These are phyloP conservation scores for Mirounga angustirostris DNA, from an alignment of 2,113 vertebrate genomes.

Conservation along the genomic window DNA sequence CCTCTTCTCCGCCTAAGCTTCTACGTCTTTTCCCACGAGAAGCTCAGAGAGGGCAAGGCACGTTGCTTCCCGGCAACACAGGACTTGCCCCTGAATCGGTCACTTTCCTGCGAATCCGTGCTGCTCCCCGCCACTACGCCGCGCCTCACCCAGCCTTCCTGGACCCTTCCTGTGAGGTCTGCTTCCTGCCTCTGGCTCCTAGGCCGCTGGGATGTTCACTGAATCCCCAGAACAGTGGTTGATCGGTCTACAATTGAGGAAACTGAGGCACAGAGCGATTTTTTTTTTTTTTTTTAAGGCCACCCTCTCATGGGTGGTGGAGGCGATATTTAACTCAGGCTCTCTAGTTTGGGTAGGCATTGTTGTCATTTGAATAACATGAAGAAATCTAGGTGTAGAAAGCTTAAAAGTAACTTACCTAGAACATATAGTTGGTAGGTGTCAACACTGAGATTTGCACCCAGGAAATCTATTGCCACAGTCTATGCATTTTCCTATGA, in stretches of 20 bases:
- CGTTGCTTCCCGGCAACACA: neutral
- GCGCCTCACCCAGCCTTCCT: neutral
- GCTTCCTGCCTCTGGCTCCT: neutral
- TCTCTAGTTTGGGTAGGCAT: neutral
- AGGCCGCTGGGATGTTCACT: neutral
- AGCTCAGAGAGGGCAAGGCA: neutral
- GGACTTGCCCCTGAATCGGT: neutral
- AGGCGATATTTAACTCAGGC: neutral
- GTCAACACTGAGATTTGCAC: neutral
- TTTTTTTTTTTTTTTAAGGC: neutral
- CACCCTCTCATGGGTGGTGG: neutral
- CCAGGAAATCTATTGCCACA: neutral
- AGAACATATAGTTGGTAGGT: neutral
- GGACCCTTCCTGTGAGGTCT: neutral
- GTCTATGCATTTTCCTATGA: neutral
- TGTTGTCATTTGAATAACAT: conserved; percentile 40
- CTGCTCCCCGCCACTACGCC: neutral
- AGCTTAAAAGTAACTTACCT: conserved; percentile 3
- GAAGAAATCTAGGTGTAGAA: neutral
- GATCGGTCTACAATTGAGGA: neutral
- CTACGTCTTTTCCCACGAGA: neutral
- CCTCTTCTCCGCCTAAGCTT: neutral
- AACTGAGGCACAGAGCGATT: conserved; percentile 19
- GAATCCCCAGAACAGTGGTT: neutral
- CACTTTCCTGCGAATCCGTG: neutral